Conservation (phyloP, 2,113 vertebrate species). For the Porphyrio hochstetteri region DNA sequence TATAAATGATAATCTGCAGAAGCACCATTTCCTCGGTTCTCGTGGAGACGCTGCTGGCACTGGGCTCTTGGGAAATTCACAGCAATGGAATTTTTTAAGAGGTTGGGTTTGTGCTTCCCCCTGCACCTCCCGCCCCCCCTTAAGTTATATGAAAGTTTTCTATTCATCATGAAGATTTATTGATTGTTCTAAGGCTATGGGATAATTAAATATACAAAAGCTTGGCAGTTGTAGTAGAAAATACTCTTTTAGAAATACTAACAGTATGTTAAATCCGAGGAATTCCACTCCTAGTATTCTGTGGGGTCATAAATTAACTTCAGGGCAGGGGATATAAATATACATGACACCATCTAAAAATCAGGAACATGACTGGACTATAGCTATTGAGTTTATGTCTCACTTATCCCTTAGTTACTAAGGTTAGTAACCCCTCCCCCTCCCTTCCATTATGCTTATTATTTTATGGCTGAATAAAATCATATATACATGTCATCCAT, state of each 20-base stretch:
- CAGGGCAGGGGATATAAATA: conserved; percentile 57
- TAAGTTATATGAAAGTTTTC: conserved; percentile 54
- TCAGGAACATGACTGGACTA: conserved; percentile 30
- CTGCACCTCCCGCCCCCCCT: no score
- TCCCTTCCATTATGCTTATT: conserved; percentile 17
- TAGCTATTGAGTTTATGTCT: conserved; percentile 38
- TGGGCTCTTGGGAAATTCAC: conserved; percentile 30
- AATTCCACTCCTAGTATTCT: conserved; percentile 12
- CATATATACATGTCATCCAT: not conserved
- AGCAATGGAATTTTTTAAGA: conserved; percentile 28
- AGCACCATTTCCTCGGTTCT: conserved; percentile 50
- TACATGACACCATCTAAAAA: conserved; percentile 42
- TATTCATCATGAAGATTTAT: conserved; percentile 69
- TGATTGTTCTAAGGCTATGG: conserved; percentile 54
- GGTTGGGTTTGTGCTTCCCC: not conserved
- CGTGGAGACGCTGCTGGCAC: conserved; percentile 14
- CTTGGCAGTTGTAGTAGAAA: conserved; percentile 70
- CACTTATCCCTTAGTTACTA: conserved; percentile 19
- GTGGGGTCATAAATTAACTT: conserved; percentile 48
- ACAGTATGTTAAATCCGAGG: conserved; percentile 57
- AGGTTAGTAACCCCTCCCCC: conserved; percentile 29
- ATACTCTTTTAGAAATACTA: conserved; percentile 65
- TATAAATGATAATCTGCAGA: conserved; percentile 61
- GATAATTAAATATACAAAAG: conserved; percentile 71
- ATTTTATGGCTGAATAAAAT: conserved; percentile 63